A percentile compares a stretch with the other conserved stretches of the same genome.
Evolutionary conservation across 2,797 vertebrate genomes (phyloP).

Genomic region (Labroides dimidiatus): DNA sequence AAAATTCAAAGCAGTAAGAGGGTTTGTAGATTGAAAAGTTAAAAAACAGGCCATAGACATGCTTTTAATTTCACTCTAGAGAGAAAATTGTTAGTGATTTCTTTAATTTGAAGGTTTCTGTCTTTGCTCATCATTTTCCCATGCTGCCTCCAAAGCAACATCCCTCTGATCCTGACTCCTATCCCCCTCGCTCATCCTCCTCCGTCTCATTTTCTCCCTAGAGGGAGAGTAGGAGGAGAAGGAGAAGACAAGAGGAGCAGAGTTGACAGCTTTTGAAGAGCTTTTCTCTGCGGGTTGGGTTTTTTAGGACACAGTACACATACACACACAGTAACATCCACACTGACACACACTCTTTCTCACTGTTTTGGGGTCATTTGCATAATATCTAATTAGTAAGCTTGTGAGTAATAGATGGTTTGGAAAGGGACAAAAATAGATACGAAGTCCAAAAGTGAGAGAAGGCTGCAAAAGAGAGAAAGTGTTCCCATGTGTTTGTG

Average conservation of each 20-base stretch:
- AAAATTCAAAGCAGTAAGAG: not conserved
- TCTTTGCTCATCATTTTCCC: conserved; percentile 35
- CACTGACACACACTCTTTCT: conserved; percentile 15
- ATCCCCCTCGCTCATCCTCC: conserved; percentile 10
- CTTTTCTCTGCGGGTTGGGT: conserved; percentile 52
- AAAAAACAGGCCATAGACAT: not conserved
- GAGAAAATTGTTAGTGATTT: not conserved
- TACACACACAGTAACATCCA: conserved; percentile 23
- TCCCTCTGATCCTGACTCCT: conserved; percentile 40
- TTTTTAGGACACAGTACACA: conserved; percentile 54
- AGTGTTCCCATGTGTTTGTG: conserved; percentile 25
- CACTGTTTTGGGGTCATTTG: conserved; percentile 63
- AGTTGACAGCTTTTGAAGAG: conserved; percentile 66
- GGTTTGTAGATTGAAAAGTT: not conserved
- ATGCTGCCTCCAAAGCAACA: conserved; percentile 11
- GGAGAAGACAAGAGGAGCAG: conserved; percentile 39
- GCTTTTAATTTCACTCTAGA: not conserved
- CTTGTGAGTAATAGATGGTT: conserved; percentile 40
- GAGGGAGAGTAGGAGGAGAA: conserved; percentile 50
- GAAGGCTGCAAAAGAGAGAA: conserved; percentile 28
- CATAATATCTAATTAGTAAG: conserved; percentile 71
- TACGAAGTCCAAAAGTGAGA: conserved; percentile 5
- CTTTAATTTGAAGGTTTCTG: conserved; percentile 44
- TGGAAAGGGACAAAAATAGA: conserved; percentile 36
- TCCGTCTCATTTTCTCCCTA: conserved; percentile 34